Evolutionary conservation across 2,888 invertebrate genomes (phyloP).

Genomic region (Eupithecia subfuscata): DNA sequence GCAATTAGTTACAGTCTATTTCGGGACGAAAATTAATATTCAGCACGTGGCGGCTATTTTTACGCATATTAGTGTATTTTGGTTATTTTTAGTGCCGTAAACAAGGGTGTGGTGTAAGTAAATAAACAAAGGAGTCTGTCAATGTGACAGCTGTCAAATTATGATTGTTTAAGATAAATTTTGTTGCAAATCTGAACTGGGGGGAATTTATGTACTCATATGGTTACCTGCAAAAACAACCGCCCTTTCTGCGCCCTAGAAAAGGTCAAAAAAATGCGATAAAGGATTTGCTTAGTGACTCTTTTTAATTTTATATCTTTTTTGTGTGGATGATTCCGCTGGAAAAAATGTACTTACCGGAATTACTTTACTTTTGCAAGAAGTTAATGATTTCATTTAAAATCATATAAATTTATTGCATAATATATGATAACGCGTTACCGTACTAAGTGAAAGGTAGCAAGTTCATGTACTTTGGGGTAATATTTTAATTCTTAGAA

Average conservation of each 20-base stretch:
- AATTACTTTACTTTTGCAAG: background rate
- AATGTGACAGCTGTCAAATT: conserved; percentile 12
- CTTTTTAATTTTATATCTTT: no score
- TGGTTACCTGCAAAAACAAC: background rate
- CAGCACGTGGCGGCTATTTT: conserved; percentile 40
- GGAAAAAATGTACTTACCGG: background rate
- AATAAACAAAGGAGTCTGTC: conserved; percentile 6
- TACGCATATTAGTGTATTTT: conserved; percentile 27
- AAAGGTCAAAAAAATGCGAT: no score
- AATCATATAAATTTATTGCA: no score
- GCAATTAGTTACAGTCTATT: conserved; percentile 26
- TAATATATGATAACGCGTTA: no score
- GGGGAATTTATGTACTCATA: background rate
- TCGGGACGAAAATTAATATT: conserved; percentile 36
- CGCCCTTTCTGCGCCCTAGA: no score
- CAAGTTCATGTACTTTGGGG: no score
- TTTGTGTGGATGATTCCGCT: no score
- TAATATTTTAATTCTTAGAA: no score
- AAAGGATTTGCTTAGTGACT: no score
- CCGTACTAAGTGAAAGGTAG: no score
- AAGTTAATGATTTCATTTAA: no score
- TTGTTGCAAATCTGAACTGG: background rate
- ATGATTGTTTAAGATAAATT: background rate
- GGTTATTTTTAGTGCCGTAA: background rate
- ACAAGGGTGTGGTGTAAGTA: conserved; percentile 15